Percentiles rank a stretch among this genome's conserved stretches.
Conservation (phyloP, 2,113 vertebrate genomes). For the Ailuropoda melanoleuca region DNA sequence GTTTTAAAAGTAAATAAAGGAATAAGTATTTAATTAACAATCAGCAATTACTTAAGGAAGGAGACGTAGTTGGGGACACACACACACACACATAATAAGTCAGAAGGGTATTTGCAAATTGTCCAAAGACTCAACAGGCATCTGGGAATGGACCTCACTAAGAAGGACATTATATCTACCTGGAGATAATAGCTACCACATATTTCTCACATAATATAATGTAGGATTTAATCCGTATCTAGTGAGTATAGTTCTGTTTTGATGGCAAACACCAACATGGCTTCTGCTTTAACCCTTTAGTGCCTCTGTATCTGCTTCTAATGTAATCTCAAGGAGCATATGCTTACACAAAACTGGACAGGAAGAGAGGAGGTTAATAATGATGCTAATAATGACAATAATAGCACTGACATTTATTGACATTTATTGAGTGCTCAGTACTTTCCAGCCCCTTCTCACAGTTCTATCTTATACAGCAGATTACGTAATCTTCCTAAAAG, state of each 20-base stretch:
- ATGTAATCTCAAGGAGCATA: not conserved
- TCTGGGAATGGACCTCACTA: not conserved
- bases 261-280: not conserved
- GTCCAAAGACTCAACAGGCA: not conserved
- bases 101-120: not conserved
- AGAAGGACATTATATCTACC: not conserved
- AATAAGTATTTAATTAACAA: not conserved
- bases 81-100: not conserved
- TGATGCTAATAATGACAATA: not conserved
- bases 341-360: not conserved
- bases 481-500: not conserved
- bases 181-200: not conserved
- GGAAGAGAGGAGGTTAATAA: not conserved
- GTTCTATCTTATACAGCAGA: not conserved
- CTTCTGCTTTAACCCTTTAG: not conserved
- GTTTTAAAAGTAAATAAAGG: slow-evolving; percentile 1
- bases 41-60: not conserved
- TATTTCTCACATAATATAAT: not conserved
- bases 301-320: not conserved
- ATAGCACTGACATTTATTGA: not conserved
- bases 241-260: not conserved
- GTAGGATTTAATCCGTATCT: not conserved
- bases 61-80: not conserved
- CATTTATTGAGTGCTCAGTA: not conserved
- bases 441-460: not conserved